phyloP scores from a whole-genome alignment of 2,113 vertebrate species.

The Corydoras sp. region DNA sequence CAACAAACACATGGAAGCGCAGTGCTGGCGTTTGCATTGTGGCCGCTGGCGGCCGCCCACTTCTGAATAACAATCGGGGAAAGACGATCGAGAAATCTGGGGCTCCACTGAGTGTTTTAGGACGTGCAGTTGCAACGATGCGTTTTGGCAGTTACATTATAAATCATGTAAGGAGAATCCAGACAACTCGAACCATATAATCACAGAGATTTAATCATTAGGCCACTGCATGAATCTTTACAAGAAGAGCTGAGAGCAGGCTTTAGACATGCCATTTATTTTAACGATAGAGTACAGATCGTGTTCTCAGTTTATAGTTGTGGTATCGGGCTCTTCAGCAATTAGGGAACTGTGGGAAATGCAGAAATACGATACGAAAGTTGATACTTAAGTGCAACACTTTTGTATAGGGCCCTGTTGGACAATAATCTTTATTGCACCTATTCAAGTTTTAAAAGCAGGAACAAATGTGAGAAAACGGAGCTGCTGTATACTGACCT shows the following conservation, averaged over 20 bases:
- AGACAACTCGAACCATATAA: neutral
- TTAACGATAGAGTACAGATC: neutral
- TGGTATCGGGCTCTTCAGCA: neutral
- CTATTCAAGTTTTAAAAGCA: no score
- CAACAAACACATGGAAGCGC: constrained; percentile 55
- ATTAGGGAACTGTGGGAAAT: constrained; percentile 10
- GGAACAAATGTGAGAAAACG: no score
- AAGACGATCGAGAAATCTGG: neutral
- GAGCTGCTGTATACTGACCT: no score
- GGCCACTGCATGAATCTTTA: neutral
- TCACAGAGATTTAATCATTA: neutral
- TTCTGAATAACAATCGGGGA: constrained; percentile 23
- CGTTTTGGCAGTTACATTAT: constrained; percentile 18
- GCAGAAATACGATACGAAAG: no score
- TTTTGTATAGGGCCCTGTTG: no score
- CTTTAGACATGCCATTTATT: neutral
- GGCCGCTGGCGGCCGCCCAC: constrained; percentile 20
- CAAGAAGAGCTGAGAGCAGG: neutral
- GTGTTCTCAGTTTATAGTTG: constrained; percentile 2
- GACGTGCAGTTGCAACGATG: no score
- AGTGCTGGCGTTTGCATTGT: constrained; percentile 24
- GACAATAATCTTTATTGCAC: no score
- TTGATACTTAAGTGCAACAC: no score
- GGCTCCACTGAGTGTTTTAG: neutral
- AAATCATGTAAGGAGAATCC: neutral